These are phyloP conservation scores for Champsocephalus esox DNA, from an alignment of 2,797 vertebrate genomes.

Conservation along the genomic window DNA sequence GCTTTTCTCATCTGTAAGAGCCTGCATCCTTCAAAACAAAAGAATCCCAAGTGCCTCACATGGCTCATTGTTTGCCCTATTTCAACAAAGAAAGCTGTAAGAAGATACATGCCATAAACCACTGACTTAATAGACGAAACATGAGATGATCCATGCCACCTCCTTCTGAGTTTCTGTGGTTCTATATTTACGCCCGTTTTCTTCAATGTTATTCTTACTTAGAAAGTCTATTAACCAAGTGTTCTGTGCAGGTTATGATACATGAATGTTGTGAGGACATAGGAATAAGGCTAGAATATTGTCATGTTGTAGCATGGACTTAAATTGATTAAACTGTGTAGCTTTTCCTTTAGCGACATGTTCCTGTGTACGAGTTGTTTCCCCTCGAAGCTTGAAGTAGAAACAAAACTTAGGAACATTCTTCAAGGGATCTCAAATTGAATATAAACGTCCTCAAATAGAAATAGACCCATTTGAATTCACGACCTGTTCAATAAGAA, in stretches of 20 bases:
- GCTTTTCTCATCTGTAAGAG: conserved; percentile 37
- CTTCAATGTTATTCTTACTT: conserved; percentile 7
- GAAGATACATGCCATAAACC: conserved; percentile 63
- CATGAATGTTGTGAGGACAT: conserved; percentile 66
- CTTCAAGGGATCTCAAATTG: conserved; percentile 53
- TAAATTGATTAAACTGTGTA: conserved; percentile 18
- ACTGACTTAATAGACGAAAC: conserved; percentile 35
- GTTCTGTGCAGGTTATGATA: conserved; percentile 60
- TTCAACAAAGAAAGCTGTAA: conserved; percentile 51
- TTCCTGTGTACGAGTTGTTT: conserved; percentile 32
- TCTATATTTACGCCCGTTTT: conserved; percentile 6
- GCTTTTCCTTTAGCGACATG: conserved; percentile 34
- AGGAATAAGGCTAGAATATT: conserved; percentile 52
- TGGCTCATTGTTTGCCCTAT: conserved; percentile 73
- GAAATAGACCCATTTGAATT: conserved; percentile 45
- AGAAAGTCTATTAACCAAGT: conserved; percentile 34
- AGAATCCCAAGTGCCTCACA: conserved; percentile 82
- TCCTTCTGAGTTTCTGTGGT: conserved; percentile 14
- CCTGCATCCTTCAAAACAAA: conserved; percentile 54
- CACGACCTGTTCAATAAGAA: conserved; percentile 34
- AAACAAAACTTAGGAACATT: conserved; percentile 27
- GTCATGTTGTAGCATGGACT: conserved; percentile 50
- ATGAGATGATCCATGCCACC: background rate
- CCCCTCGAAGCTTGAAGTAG: conserved; percentile 23
- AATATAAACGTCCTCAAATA: conserved; percentile 43